These are phyloP conservation scores for Mesembrinibis cayennensis DNA, from an alignment of 2,113 vertebrate genomes.

Conservation along the genomic window DNA sequence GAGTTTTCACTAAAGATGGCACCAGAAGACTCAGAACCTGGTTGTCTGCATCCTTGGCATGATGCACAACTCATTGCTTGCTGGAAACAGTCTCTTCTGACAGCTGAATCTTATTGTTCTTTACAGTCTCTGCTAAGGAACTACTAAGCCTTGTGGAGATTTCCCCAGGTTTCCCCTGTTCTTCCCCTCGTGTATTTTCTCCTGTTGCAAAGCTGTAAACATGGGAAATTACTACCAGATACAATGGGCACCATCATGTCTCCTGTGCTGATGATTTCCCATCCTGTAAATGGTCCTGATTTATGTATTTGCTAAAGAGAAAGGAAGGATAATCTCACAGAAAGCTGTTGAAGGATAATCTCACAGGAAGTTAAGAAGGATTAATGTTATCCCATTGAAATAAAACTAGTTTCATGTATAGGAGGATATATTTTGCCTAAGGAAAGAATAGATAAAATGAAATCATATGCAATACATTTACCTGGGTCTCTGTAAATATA, in stretches of 20 bases:
- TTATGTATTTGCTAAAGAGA: neutral
- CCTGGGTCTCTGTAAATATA: neutral
- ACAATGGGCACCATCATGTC: neutral
- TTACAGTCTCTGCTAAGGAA: neutral
- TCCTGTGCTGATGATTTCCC: neutral
- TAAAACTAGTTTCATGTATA: neutral
- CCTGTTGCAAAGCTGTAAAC: neutral
- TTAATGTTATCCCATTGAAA: neutral
- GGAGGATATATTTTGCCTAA: neutral
- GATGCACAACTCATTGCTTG: neutral
- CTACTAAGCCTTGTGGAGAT: neutral
- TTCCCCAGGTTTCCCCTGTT: neutral
- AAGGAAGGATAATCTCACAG: neutral
- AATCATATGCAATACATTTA: neutral
- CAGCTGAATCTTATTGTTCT: neutral
- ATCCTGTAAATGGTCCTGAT: neutral
- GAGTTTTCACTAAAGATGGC: neutral
- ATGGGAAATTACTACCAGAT: neutral
- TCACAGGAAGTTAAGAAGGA: neutral
- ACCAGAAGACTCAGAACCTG: neutral
- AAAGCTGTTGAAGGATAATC: neutral
- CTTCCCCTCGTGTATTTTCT: neutral
- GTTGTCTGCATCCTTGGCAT: neutral
- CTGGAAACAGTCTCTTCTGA: neutral
- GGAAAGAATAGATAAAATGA: neutral